Evolutionary conservation across 2,888 invertebrate species (phyloP).

Genomic region (Caenorhabditis sp.): DNA sequence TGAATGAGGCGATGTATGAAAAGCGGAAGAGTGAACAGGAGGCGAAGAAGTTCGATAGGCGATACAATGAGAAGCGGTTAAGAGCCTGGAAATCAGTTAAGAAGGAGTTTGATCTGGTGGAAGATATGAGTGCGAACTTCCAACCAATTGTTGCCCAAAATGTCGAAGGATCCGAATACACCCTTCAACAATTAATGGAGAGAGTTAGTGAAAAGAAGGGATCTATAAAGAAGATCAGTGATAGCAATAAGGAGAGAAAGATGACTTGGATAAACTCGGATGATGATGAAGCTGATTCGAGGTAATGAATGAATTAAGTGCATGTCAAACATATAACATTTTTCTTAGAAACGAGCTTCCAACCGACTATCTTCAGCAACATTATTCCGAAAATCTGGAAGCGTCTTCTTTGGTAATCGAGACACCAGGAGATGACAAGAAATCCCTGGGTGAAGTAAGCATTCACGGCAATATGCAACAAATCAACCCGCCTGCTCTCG

Average conservation of each 20-base stretch:
- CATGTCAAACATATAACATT: background rate
- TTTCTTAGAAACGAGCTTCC: background rate
- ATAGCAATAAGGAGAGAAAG: background rate
- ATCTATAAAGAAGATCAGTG: too few species aligned
- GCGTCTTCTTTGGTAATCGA: background rate
- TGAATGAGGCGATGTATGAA: conserved; percentile 13
- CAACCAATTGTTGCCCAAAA: background rate
- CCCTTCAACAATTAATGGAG: background rate
- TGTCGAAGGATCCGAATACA: background rate
- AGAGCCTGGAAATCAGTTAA: conserved; percentile 34
- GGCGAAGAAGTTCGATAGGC: conserved; percentile 17
- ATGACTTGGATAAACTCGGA: background rate
- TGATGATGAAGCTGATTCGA: background rate
- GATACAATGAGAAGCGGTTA: conserved; percentile 17
- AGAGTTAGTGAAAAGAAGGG: too few species aligned
- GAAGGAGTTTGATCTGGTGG: conserved; percentile 32
- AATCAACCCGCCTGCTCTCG: background rate
- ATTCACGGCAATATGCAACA: background rate
- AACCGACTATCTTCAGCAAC: background rate
- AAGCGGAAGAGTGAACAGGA: conserved; percentile 24
- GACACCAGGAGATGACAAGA: background rate
- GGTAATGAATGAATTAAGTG: background rate
- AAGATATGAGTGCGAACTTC: background rate
- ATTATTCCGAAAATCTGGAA: background rate
- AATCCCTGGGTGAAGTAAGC: background rate